A percentile compares a stretch with the other conserved stretches of the same genome.
Conservation (phyloP, 2,113 vertebrate species). For the Scopus umbretta region DNA sequence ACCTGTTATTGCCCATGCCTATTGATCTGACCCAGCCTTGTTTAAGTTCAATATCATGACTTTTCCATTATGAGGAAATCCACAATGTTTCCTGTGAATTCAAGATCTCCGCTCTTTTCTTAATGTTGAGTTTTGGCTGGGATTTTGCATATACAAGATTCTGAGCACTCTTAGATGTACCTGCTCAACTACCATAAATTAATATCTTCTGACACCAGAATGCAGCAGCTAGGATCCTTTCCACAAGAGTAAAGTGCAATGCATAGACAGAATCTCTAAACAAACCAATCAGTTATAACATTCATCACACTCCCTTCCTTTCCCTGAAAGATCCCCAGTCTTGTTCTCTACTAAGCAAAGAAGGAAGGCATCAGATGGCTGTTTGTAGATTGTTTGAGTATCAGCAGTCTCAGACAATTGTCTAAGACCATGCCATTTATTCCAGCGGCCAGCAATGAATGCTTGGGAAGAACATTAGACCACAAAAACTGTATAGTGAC, state of each 20-base stretch:
- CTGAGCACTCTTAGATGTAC: not conserved
- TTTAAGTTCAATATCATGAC: not conserved
- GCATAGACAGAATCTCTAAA: not conserved
- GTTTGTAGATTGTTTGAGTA: not conserved
- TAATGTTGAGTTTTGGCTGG: not conserved
- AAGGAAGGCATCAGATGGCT: not conserved
- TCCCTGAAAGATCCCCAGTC: not conserved
- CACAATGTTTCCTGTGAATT: not conserved
- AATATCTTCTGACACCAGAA: not conserved
- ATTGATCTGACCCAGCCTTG: not conserved
- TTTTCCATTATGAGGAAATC: not conserved
- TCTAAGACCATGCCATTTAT: not conserved
- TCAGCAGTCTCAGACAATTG: not conserved
- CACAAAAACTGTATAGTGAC: not conserved
- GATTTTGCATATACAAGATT: not conserved
- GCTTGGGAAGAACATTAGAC: not conserved
- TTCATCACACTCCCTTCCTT: not conserved
- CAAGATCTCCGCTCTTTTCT: not conserved
- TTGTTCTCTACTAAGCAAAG: not conserved
- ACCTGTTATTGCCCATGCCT: not conserved
- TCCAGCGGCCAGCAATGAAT: not conserved
- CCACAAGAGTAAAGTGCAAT: not conserved
- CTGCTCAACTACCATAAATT: not conserved
- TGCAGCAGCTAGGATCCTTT: not conserved
- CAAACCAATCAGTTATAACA: not conserved